These are phyloP conservation scores for Nixonia krombeini DNA, from an alignment of 1,140 invertebrate species.

Conservation along the genomic window DNA sequence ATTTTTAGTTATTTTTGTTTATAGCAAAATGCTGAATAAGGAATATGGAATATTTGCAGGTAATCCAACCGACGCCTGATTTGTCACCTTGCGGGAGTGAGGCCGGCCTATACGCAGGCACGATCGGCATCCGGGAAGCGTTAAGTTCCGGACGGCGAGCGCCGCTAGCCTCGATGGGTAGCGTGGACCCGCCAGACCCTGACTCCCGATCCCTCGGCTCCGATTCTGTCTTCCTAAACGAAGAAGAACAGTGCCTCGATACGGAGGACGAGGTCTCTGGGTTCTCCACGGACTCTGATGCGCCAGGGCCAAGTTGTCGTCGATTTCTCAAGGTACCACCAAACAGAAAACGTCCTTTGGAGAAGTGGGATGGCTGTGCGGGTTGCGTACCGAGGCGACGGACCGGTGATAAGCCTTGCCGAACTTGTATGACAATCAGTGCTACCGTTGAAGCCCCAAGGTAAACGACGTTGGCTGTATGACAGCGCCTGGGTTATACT, in stretches of 20 bases:
- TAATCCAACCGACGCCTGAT: slow-evolving; percentile 83
- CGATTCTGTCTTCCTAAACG: slow-evolving; percentile 79
- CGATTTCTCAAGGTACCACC: slow-evolving; percentile 64
- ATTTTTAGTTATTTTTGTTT: no score
- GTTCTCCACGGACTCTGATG: slow-evolving; percentile 84
- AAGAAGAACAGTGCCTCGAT: slow-evolving; percentile 75
- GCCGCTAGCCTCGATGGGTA: slow-evolving; percentile 84
- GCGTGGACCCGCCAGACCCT: slow-evolving; percentile 79
- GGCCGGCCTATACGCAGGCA: slow-evolving; percentile 67
- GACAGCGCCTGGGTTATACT: slow-evolving; percentile 18
- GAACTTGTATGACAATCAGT: slow-evolving; percentile 66
- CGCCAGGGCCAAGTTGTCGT: slow-evolving; percentile 58
- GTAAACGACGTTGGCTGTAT: slow-evolving; percentile 38
- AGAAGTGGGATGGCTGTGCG: slow-evolving; percentile 65
- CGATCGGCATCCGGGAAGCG: slow-evolving; percentile 31
- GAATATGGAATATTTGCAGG: no score
- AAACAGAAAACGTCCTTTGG: slow-evolving; percentile 58
- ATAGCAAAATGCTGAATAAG: no score
- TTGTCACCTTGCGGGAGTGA: slow-evolving; percentile 86
- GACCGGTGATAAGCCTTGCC: slow-evolving; percentile 52
- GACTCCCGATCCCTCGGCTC: slow-evolving; percentile 77
- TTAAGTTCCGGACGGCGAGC: slow-evolving; percentile 68
- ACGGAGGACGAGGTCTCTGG: slow-evolving; percentile 86
- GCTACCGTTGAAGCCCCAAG: slow-evolving; percentile 66
- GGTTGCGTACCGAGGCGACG: slow-evolving; percentile 67